A percentile compares a stretch with the other conserved stretches of the same genome.
Evolutionary conservation across 2,797 vertebrate genomes (phyloP).

Genomic region (Myripristis murdjan): DNA sequence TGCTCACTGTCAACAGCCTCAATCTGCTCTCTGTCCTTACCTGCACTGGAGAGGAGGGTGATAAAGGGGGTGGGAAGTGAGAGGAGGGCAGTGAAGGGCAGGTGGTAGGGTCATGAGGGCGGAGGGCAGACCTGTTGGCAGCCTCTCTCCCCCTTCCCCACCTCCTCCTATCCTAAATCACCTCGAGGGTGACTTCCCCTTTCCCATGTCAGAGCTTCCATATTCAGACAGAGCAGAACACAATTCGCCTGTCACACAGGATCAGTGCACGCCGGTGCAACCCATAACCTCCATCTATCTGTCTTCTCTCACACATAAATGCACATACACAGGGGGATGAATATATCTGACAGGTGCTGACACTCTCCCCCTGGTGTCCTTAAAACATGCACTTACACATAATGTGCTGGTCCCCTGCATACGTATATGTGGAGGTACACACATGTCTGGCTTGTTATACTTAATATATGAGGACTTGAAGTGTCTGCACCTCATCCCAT

Average conservation of each 20-base stretch:
- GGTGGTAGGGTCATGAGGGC: conserved; percentile 1
- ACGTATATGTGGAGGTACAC: background rate
- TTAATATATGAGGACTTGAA: too few species aligned
- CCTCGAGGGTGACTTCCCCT: conserved; percentile 20
- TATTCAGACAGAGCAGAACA: conserved; percentile 38
- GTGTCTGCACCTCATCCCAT: too few species aligned
- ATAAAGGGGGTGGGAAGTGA: background rate
- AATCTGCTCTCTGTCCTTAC: conserved; percentile 41
- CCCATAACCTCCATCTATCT: background rate
- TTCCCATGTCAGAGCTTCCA: conserved; percentile 34
- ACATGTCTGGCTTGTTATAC: background rate
- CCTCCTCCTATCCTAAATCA: background rate
- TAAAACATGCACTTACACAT: conserved; percentile 38
- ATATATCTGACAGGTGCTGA: background rate
- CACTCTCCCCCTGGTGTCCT: conserved; percentile 14
- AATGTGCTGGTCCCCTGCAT: background rate
- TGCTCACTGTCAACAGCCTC: conserved; percentile 49
- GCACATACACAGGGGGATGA: background rate
- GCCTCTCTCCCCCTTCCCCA: background rate
- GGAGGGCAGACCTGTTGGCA: conserved; percentile 8
- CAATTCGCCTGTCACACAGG: conserved; percentile 41
- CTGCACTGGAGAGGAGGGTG: conserved; percentile 22
- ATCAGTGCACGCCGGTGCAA: conserved; percentile 32
- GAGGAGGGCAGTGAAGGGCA: background rate
- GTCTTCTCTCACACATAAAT: background rate